Percentiles rank a stretch among this genome's conserved stretches.
These are phyloP conservation scores for Sisor rabdophorus DNA, from an alignment of 2,113 vertebrate species.

Conservation along the genomic window DNA sequence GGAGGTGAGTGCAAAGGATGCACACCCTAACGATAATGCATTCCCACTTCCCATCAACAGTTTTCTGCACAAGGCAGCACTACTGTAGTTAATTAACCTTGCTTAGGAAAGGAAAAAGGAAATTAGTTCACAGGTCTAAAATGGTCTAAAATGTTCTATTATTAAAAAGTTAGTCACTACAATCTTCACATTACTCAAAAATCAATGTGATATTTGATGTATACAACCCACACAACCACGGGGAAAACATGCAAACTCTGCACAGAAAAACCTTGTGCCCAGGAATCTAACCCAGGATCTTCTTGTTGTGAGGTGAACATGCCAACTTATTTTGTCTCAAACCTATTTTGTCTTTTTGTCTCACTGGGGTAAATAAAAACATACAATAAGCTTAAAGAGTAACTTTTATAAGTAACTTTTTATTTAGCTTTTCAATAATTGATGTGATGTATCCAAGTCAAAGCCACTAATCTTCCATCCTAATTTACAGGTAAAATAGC, in stretches of 20 bases:
- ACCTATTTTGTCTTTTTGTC: not conserved
- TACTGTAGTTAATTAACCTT: not conserved
- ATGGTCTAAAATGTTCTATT: not conserved
- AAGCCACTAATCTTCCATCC: not conserved
- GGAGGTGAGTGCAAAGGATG: not conserved
- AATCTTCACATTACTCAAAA: not conserved
- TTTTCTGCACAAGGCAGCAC: constrained; percentile 17
- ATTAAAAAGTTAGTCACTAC: too few relatives aligned
- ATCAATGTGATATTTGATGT: not conserved
- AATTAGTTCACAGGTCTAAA: constrained; percentile 6
- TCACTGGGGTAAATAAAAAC: not conserved
- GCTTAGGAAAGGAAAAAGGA: constrained; percentile 39
- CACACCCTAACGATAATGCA: constrained; percentile 34
- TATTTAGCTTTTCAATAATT: not conserved
- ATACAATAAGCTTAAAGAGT: too few relatives aligned
- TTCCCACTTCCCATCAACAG: not conserved
- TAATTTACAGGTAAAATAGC: not conserved
- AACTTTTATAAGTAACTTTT: not conserved
- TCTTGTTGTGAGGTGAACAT: too few relatives aligned
- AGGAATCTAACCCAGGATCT: too few relatives aligned
- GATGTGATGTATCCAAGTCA: not conserved
- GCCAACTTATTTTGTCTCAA: constrained; percentile 5
- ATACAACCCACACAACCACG: too few relatives aligned
- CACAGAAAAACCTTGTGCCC: too few relatives aligned
- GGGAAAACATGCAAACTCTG: too few relatives aligned